Base-by-base conservation (phyloP, 2,113 vertebrate genomes). In the Neoarius graeffei region DNA sequence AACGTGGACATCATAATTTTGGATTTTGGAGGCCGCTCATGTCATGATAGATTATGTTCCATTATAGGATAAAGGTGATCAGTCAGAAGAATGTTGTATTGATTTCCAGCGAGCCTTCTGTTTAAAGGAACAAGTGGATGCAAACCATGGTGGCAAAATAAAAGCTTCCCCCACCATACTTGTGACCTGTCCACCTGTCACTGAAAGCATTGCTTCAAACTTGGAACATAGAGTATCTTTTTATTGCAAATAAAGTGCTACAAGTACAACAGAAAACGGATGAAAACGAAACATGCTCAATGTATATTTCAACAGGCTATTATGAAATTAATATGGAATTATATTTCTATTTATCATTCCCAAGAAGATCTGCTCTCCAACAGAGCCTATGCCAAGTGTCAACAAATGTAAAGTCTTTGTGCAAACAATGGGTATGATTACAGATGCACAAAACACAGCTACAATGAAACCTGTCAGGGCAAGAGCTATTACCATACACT, bases 381-480 rank as follows among this genome's bases (percentile, higher is more conserved):
- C 64, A 81, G 86, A 60, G 87, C 62, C 50, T 35, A 52, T 81
- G 80, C 64, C 59, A 74, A 62, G 64, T 52, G 54, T 89, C 81
- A 69, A 76, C 85, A 62, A 82, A 82, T 62, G 57, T 30, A 81
- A 81, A 81, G 30, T 27, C 27, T 81, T 81, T 60, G 54, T 60
- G 79, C 82, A 88, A 67, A 89, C 77, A 50, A 74, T 86, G 88
- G 87, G 79, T 71, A 87, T 87, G 82, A 85, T 86, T 82, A 79
- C 85, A 57, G 81, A 85, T 15, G 81, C 59, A 84, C 62, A 79
- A 82, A 84, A 73, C 42, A 50, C 30, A 67, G 84, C 87, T 76
- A 84, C 77, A 80, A 57, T 77, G 30, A 89, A 86, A 84, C 80
- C 81, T 86, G 85, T 74, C 88, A 77, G 74, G 83, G 81, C 27